Evolutionary conservation across 1,140 invertebrate genomes (phyloP), one percentile per base, ranked within the genome.

Genomic region (Schmidtea mediterranea): DNA sequence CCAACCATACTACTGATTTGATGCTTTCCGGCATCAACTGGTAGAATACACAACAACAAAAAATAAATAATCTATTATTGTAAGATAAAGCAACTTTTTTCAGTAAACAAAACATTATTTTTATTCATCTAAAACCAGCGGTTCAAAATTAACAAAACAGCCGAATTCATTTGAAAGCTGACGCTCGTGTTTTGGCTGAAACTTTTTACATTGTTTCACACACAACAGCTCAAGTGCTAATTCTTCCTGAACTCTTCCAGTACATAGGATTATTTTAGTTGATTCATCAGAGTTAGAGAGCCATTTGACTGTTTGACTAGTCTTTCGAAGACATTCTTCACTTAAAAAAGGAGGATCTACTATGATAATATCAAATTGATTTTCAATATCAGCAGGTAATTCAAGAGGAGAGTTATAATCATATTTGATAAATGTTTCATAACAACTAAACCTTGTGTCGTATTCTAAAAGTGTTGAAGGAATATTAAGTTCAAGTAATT

Each of bases 291-390:
- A 32, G 59, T 80, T 80, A 0, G 74, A 61, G 39, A 92, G 58
- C 54, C 73, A 74, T 53, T 75, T 76, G 3, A 89, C 73, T 0
- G 84, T 83, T 36, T 61, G 50, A 0, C 80, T 72, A 21, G 75
- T 77, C 68, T 89, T 89, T 1, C 72, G 72, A 15, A 90, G 69
- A 68, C 87, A 94, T 65, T 92, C 84, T 54, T 83, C 76, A 0
- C 82, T 79, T 5, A 94, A 65, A 66, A 89, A 92, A 10, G 87
- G 87, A 10, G 87, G 86, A 70, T 94, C 86, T 0, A 77, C 80
- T 48, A 92, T 70, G 1, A 94, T 76, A 15, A 92, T 55, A 62
- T 89, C 79, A 67, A 78, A 92, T 19, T 62, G 60, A 15, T 59
- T 52, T 40, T 69, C 64, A 23, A 74, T 65, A 0, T 76, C 68